A percentile compares a stretch with the other conserved stretches of the same genome.
Evolutionary conservation across 2,888 invertebrate genomes (phyloP).

Genomic region (Drosophila siamana): DNA sequence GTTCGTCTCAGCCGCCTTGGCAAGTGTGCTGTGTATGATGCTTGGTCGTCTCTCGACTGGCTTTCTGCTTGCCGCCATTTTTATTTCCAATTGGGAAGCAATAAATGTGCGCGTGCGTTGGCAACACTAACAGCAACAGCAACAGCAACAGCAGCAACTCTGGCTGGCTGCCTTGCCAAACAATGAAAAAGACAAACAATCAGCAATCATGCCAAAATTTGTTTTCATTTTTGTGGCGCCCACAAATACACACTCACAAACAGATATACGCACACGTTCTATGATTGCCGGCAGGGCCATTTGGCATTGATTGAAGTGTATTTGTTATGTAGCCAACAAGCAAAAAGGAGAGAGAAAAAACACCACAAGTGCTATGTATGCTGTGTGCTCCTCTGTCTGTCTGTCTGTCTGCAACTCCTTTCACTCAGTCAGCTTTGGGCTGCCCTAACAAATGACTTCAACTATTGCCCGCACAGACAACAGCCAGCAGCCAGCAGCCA

Average conservation of each 20-base stretch:
- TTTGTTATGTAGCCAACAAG: constrained; percentile 71
- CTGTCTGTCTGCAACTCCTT: constrained; percentile 50
- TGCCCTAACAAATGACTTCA: constrained; percentile 64
- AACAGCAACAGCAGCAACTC: constrained; percentile 20
- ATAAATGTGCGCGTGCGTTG: constrained; percentile 79
- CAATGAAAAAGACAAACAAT: constrained; percentile 79
- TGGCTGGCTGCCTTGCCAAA: constrained; percentile 60
- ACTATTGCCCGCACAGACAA: constrained; percentile 42
- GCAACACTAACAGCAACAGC: constrained; percentile 54
- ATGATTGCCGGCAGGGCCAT: constrained; percentile 73
- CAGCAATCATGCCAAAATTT: constrained; percentile 81
- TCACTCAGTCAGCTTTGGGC: constrained; percentile 11
- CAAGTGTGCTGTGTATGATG: constrained; percentile 23
- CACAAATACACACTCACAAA: constrained; percentile 48
- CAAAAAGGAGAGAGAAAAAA: constrained; percentile 1
- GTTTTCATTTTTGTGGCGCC: constrained; percentile 81
- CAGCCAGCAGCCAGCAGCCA: too few species aligned
- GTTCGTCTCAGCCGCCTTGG: constrained; percentile 36
- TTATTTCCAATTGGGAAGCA: constrained; percentile 79
- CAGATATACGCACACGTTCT: constrained; percentile 49
- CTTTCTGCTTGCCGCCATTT: constrained; percentile 67
- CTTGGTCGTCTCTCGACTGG: constrained; percentile 38
- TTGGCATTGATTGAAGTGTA: constrained; percentile 80
- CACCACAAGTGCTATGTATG: constrained; percentile 36
- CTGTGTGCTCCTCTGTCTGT: too few species aligned